Percentiles rank a stretch among this genome's conserved stretches.
These are phyloP conservation scores for Chymomyza fuscimana DNA, from an alignment of 2,888 invertebrate species.

Conservation along the genomic window DNA sequence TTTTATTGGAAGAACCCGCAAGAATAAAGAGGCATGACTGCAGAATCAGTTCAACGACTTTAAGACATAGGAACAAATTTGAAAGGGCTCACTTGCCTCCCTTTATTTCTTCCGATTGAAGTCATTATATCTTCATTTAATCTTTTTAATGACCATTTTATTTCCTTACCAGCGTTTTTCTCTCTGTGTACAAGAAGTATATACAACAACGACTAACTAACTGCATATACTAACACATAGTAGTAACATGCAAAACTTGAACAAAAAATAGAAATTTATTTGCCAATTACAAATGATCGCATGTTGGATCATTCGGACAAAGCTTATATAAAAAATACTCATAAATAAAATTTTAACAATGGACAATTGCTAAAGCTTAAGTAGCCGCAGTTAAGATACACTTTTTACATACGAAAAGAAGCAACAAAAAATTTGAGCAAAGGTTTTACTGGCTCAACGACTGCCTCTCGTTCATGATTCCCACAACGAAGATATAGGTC, in stretches of 20 bases:
- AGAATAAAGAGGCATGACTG: too few relatives aligned
- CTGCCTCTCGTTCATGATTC: too few relatives aligned
- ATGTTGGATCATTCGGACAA: conserved; percentile 45
- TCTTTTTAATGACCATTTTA: too few relatives aligned
- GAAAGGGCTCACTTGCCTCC: too few relatives aligned
- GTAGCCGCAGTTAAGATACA: background rate
- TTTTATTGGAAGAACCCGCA: too few relatives aligned
- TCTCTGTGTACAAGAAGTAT: conserved; percentile 3
- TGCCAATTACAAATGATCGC: conserved; percentile 32
- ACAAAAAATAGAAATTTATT: conserved; percentile 2
- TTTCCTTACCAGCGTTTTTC: background rate
- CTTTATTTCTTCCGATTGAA: too few relatives aligned
- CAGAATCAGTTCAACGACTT: too few relatives aligned
- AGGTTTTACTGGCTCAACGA: too few relatives aligned
- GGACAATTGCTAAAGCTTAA: background rate
- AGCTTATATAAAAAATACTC: conserved; percentile 46
- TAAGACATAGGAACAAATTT: too few relatives aligned
- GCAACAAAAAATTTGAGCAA: too few relatives aligned
- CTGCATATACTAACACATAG: conserved; percentile 16
- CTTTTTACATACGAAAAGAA: background rate
- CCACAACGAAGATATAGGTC: too few relatives aligned
- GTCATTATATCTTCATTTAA: conserved; percentile 14
- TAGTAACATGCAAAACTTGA: conserved; percentile 16
- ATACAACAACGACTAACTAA: conserved; percentile 26
- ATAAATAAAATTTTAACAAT: conserved; percentile 16